phyloP scores from a whole-genome alignment of 2,888 invertebrate genomes.

The Nyleta sp. region DNA sequence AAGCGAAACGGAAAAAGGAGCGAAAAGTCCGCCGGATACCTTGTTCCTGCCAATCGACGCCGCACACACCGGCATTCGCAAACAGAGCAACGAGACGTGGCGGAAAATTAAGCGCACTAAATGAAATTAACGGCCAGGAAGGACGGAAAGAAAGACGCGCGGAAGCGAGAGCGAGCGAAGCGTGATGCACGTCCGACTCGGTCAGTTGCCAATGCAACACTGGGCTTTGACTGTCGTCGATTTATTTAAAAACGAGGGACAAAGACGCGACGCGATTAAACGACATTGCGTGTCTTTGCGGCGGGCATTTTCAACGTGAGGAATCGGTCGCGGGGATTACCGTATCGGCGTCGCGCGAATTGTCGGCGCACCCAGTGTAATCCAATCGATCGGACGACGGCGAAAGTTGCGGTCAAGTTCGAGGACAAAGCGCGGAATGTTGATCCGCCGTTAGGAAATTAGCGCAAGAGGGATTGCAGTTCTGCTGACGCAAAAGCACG shows the following conservation, averaged over 20 bases:
- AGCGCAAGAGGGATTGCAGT: neutral
- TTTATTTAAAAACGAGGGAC: constrained; percentile 59
- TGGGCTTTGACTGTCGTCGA: constrained; percentile 56
- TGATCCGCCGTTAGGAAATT: constrained; percentile 28
- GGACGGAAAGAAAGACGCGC: neutral
- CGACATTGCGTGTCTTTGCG: constrained; percentile 38
- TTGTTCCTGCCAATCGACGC: constrained; percentile 20
- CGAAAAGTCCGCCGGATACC: constrained; percentile 18
- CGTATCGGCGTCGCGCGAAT: constrained; percentile 1
- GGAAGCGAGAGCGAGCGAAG: neutral
- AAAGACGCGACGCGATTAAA: constrained; percentile 43
- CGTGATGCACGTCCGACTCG: constrained; percentile 41
- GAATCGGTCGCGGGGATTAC: constrained; percentile 17
- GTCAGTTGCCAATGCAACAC: constrained; percentile 57
- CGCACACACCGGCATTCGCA: constrained; percentile 13
- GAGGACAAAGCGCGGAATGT: constrained; percentile 44
- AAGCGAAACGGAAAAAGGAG: constrained; percentile 12
- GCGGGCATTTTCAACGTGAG: neutral
- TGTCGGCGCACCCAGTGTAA: constrained; percentile 1
- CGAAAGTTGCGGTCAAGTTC: constrained; percentile 54
- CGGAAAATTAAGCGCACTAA: constrained; percentile 30
- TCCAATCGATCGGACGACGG: constrained; percentile 41
- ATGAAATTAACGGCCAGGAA: constrained; percentile 30
- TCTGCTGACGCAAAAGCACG: neutral
- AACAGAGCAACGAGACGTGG: constrained; percentile 9